A percentile compares a stretch with the other conserved stretches of the same genome.
These are phyloP conservation scores for Caenorhabditis afra DNA, from an alignment of 2,888 invertebrate species.

Conservation along the genomic window DNA sequence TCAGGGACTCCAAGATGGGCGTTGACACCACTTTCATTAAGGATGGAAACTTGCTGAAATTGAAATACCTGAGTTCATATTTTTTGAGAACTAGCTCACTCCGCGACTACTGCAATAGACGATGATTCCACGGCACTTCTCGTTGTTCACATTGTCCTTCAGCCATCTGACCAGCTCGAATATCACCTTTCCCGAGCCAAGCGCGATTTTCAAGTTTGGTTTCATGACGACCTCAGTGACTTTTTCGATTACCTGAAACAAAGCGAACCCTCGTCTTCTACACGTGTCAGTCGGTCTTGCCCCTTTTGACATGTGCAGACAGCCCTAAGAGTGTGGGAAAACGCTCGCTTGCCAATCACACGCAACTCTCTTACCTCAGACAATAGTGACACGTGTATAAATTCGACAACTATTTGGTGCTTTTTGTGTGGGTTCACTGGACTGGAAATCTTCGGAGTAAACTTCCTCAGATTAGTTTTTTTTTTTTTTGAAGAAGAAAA, in stretches of 20 bases:
- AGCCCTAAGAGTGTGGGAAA: no score
- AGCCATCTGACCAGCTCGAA: neutral
- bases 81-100: neutral
- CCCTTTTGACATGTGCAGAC: no score
- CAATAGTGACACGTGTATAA: no score
- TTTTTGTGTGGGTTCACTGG: no score
- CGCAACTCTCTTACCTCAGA: no score
- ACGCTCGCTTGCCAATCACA: no score
- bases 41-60: neutral
- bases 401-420: no score
- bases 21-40: neutral
- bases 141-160: neutral
- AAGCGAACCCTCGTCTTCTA: no score
- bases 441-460: no score
- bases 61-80: neutral
- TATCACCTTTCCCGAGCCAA: neutral
- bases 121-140: neutral
- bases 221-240: neutral
- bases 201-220: constrained; percentile 1
- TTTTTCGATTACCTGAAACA: neutral
- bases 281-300: no score
- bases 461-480: no score
- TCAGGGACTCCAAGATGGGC: neutral
- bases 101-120: neutral
- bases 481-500: no score